Conservation (phyloP, 2,888 invertebrate genomes). For the Ecliptopera silaceata region DNA sequence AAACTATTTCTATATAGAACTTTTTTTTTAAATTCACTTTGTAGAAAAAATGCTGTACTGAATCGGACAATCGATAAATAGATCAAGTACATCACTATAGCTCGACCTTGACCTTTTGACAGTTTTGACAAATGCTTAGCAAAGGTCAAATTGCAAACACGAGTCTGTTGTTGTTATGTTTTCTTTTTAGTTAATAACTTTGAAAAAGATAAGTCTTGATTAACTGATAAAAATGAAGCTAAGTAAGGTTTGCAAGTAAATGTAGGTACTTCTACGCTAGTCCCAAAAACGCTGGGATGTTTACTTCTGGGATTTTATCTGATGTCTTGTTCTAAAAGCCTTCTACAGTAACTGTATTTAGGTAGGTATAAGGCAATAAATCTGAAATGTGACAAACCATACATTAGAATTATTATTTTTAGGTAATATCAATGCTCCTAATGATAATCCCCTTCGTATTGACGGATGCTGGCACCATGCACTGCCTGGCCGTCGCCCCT, state of each 20-base stretch:
- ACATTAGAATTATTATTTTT: slow-evolving; percentile 66
- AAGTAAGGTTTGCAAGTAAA: no score
- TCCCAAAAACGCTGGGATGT: no score
- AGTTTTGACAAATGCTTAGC: slow-evolving; percentile 14
- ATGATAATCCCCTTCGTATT: slow-evolving; percentile 70
- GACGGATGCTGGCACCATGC: slow-evolving; percentile 52
- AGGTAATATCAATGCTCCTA: slow-evolving; percentile 73
- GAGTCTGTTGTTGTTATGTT: neutral
- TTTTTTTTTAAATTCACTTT: neutral
- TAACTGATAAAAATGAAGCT: no score
- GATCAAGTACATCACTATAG: slow-evolving; percentile 20
- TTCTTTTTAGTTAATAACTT: neutral
- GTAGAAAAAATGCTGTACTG: neutral
- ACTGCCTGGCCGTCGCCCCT: slow-evolving; percentile 70
- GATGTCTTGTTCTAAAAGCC: no score
- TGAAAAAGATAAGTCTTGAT: no score
- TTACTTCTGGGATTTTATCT: no score
- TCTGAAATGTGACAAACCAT: slow-evolving; percentile 35
- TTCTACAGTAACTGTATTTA: neutral
- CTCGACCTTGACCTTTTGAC: slow-evolving; percentile 27
- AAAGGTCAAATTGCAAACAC: neutral
- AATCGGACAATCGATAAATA: neutral
- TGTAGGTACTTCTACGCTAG: no score
- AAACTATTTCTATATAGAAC: no score
- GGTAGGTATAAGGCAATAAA: slow-evolving; percentile 27